Percentiles rank a stretch among this genome's conserved stretches.
Conservation (phyloP, 2,797 vertebrate species). For the Kryptopterus vitreolus region DNA sequence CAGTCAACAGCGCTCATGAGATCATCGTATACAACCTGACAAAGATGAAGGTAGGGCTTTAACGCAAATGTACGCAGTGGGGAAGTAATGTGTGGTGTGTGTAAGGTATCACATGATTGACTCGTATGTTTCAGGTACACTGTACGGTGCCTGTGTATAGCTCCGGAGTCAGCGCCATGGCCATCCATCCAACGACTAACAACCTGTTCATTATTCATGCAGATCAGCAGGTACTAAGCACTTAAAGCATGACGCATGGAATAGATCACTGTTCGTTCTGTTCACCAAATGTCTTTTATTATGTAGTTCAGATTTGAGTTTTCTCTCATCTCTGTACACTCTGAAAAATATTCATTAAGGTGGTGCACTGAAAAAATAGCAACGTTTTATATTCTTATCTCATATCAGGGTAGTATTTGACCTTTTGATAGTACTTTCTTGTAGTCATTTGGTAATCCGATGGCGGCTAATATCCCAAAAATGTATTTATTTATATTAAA, state of each 20-base stretch:
- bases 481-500: neutral
- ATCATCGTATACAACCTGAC: constrained; percentile 82
- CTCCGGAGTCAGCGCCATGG: constrained; percentile 85
- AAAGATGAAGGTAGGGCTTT: constrained; percentile 76
- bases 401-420: too few relatives aligned
- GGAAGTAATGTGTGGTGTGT: neutral
- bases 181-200: constrained; percentile 81
- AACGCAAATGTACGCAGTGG: neutral
- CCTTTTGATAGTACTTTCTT: too few relatives aligned
- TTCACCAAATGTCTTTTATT: neutral
- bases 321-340: too few relatives aligned
- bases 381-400: neutral
- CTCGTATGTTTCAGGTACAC: constrained; percentile 73
- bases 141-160: constrained; percentile 83
- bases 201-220: constrained; percentile 83
- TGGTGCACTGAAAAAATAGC: neutral
- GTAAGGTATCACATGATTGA: neutral
- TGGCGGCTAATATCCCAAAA: neutral
- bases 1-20: constrained; percentile 75
- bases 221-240: constrained; percentile 84
- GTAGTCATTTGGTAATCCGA: neutral
- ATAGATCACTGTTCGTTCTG: neutral
- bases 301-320: too few relatives aligned
- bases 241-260: neutral
- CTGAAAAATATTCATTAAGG: too few relatives aligned